phyloP scores from a whole-genome alignment of 2,797 vertebrate genomes.

The Poeciliopsis turneri region DNA sequence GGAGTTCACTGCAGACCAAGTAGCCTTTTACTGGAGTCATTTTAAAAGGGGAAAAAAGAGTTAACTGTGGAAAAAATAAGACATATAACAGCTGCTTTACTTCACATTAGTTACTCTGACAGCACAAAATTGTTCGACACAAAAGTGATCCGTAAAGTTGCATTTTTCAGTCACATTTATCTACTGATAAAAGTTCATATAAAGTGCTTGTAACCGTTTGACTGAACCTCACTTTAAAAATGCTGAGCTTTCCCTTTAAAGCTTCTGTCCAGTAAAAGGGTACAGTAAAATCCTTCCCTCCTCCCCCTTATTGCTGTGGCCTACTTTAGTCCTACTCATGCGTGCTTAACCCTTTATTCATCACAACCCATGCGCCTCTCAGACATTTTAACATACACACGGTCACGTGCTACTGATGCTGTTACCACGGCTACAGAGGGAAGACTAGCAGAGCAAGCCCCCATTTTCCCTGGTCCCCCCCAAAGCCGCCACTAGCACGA shows the following conservation, averaged over 20 bases:
- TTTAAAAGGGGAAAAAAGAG: background rate
- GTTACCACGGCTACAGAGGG: constrained; percentile 80
- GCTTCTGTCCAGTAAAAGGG: constrained; percentile 16
- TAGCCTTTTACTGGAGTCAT: background rate
- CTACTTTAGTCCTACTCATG: constrained; percentile 78
- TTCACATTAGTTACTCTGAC: background rate
- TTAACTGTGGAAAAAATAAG: background rate
- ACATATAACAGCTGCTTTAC: background rate
- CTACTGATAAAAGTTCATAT: background rate
- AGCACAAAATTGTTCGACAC: background rate
- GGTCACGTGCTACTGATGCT: constrained; percentile 72
- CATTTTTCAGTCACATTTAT: background rate
- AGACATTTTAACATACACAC: constrained; percentile 27
- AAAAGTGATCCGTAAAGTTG: background rate
- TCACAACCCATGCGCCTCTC: constrained; percentile 11
- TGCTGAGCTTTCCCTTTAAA: constrained; percentile 28
- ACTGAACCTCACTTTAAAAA: background rate
- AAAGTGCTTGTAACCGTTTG: background rate
- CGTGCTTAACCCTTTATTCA: constrained; percentile 78
- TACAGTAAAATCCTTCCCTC: constrained; percentile 44
- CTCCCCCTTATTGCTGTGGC: constrained; percentile 71
- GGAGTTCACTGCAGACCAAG: background rate
- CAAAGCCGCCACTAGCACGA: constrained; percentile 54
- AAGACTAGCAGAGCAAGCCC: constrained; percentile 71
- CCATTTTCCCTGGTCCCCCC: constrained; percentile 29